Evolutionary conservation across 2,888 invertebrate genomes (phyloP), one percentile per base, ranked within the genome.

Genomic region (Ethmia dodecea): DNA sequence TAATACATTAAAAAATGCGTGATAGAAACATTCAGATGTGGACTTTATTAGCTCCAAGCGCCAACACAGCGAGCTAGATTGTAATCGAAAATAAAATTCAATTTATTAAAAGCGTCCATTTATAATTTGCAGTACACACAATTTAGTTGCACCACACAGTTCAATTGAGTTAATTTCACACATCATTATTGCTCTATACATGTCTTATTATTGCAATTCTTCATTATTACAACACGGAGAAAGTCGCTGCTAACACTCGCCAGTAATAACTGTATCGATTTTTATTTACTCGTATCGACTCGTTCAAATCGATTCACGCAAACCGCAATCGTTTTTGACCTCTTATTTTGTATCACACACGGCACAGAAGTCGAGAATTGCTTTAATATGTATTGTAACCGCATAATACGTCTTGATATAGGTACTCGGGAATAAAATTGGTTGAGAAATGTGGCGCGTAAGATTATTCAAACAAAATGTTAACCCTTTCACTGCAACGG

Each of bases 271-370:
- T 55, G 57, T 60, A 69, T 71, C 67, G 70, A 62, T 66, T 67
- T 73, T 74, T 69, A 65, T 70, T 70, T 58, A 52, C 49, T 67
- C 56, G 54, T 59, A 57, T 61, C 57, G 60, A 55, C 47, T 42
- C 49, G 6, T 56, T 57, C 43, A 60, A 70, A 73, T 75, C 67
- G 68, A 70, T 69, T 74, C 67, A 60, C 44, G 60, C 46, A 52
- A 48, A 70, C 72, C 72, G 52, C 76, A 74, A 64, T 56, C 67
- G 66, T 64, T 73, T 73, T 61, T 53, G 47, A 40, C 45, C 53
- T 55, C 52, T 60, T 57, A 63, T 69, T 68, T 49, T 62, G 63
- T 60, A 69, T 70, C 74, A 74, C 70, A 75, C 71, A 76, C 72
- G 65, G 49, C 63, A 22, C n/a, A 69, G 71, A 71, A 71, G 59